phyloP scores from a whole-genome alignment of 2,888 invertebrate genomes.

The Tridacna gigas region DNA sequence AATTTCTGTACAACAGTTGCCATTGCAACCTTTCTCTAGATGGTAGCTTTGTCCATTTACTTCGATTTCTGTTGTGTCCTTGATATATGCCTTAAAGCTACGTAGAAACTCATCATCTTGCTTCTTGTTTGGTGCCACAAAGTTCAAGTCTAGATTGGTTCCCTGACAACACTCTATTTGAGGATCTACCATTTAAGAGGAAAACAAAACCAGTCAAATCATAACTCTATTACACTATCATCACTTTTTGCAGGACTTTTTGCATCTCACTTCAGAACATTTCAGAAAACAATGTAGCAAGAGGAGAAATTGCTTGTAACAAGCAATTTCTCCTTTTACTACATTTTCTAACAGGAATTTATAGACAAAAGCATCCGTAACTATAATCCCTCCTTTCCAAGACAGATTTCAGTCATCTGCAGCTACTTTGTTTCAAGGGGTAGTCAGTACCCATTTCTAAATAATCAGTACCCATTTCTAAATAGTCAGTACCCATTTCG shows the following conservation, averaged over 20 bases:
- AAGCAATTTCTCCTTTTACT: not conserved
- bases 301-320: not conserved
- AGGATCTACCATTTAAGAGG: slow-evolving; percentile 28
- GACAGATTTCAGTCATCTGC: no score
- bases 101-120: slow-evolving; percentile 33
- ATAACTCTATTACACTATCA: no score
- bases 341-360: not conserved
- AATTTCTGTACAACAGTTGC: slow-evolving; percentile 42
- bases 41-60: slow-evolving; percentile 36
- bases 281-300: not conserved
- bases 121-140: slow-evolving; percentile 44
- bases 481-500: no score
- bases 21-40: slow-evolving; percentile 41
- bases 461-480: no score
- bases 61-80: slow-evolving; percentile 17
- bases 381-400: no score
- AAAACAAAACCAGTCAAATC: not conserved
- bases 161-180: slow-evolving; percentile 45
- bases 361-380: no score
- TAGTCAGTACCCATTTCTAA: no score
- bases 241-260: no score
- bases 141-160: slow-evolving; percentile 47
- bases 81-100: slow-evolving; percentile 46
- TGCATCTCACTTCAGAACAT: no score
- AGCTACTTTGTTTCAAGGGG: no score